Evolutionary conservation across 2,797 vertebrate genomes (phyloP).

Genomic region (Gouania willdenowi): DNA sequence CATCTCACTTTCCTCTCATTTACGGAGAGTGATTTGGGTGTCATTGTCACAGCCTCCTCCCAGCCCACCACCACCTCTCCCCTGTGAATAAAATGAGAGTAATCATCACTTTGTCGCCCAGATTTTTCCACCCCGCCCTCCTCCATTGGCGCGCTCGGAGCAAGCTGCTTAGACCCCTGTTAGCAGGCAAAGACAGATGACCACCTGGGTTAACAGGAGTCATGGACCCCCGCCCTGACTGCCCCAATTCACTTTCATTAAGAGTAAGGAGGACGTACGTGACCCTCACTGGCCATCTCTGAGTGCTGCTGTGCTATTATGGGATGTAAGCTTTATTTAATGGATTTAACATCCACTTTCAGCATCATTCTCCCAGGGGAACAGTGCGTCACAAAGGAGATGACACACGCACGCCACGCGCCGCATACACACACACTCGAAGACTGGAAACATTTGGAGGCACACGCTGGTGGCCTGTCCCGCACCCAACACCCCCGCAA

Average conservation of each 20-base stretch:
- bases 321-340: slow-evolving; percentile 99
- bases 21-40: slow-evolving; percentile 54
- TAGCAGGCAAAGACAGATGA: slow-evolving; percentile 63
- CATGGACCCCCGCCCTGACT: slow-evolving; percentile 51
- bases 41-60: slow-evolving; percentile 46
- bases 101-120: slow-evolving; percentile 48
- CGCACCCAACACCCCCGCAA: slow-evolving; percentile 45
- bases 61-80: slow-evolving; percentile 30
- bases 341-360: slow-evolving; percentile 99
- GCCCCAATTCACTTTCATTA: slow-evolving; percentile 79
- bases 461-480: slow-evolving; percentile 22
- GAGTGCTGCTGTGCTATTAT: slow-evolving; percentile 76
- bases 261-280: slow-evolving; percentile 77
- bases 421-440: slow-evolving; percentile 44
- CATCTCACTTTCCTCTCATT: slow-evolving; percentile 60
- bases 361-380: slow-evolving; percentile 84
- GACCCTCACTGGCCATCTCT: slow-evolving; percentile 69
- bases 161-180: slow-evolving; percentile 42
- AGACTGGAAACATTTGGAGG: slow-evolving; percentile 32
- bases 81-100: slow-evolving; percentile 63
- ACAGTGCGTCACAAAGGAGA: slow-evolving; percentile 74
- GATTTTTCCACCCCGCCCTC: neutral
- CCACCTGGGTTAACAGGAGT: slow-evolving; percentile 71
- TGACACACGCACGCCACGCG: no score
- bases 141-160: slow-evolving; percentile 32